Percentiles rank a stretch among this genome's conserved stretches.
phyloP scores from a whole-genome alignment of 2,888 invertebrate genomes.

The Sesamia inferens region DNA sequence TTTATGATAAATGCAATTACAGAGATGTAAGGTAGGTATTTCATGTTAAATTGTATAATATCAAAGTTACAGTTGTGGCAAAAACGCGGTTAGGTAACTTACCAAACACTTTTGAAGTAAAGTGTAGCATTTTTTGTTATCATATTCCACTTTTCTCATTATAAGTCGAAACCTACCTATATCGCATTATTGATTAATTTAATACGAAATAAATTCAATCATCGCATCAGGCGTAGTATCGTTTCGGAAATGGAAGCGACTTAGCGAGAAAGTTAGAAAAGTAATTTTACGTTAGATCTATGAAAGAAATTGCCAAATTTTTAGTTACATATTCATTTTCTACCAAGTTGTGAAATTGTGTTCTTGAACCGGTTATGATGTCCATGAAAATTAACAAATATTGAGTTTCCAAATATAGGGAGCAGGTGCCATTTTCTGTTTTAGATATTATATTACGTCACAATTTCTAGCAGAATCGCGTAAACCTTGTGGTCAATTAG shows the following conservation, averaged over 20 bases:
- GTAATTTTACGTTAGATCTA: constrained; percentile 60
- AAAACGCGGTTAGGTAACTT: constrained; percentile 24
- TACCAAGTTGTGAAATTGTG: constrained; percentile 27
- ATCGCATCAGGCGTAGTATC: constrained; percentile 42
- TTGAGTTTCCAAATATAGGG: constrained; percentile 21
- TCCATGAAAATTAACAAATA: constrained; percentile 40
- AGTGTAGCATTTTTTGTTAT: constrained; percentile 31
- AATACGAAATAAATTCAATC: constrained; percentile 53
- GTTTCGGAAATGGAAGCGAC: constrained; percentile 40
- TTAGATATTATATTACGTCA: constrained; percentile 74
- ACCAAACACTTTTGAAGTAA: constrained; percentile 14
- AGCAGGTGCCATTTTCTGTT: constrained; percentile 60
- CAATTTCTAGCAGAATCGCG: constrained; percentile 81
- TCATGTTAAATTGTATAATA: constrained; percentile 26
- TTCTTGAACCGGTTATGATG: constrained; percentile 32
- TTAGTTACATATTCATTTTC: constrained; percentile 18
- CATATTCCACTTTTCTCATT: constrained; percentile 28
- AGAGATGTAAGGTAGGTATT: constrained; percentile 22
- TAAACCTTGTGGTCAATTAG: constrained; percentile 89
- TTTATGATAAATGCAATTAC: constrained; percentile 20
- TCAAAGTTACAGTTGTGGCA: constrained; percentile 4
- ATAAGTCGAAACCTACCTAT: constrained; percentile 22
- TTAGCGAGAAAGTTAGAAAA: constrained; percentile 50
- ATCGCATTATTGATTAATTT: constrained; percentile 36
- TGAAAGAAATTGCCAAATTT: constrained; percentile 35